Percentiles rank a stretch among this genome's conserved stretches.
These are phyloP conservation scores for Erythrocercus mccallii DNA, from an alignment of 2,113 vertebrate genomes.

Conservation along the genomic window DNA sequence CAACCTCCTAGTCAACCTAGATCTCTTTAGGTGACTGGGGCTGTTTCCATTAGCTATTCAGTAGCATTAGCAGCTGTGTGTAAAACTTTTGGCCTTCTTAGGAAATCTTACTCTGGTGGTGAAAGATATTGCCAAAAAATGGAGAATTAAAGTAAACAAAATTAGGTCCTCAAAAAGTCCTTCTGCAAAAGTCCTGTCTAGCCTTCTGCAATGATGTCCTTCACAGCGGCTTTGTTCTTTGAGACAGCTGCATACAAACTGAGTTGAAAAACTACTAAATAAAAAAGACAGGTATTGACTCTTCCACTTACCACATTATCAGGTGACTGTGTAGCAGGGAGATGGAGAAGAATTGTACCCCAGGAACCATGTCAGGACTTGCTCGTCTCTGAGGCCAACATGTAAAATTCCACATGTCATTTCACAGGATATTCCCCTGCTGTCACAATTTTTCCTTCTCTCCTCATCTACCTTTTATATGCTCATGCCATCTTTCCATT, in stretches of 20 bases:
- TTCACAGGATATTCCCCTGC: background rate
- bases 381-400: fast-evolving
- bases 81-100: background rate
- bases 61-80: background rate
- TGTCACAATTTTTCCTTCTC: background rate
- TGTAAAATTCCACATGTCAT: background rate
- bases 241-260: background rate
- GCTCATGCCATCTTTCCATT: fast-evolving
- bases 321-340: fast-evolving
- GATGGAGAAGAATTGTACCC: background rate
- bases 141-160: background rate
- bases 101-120: background rate
- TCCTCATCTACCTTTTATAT: background rate
- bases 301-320: fast-evolving
- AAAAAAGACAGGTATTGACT: background rate
- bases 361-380: fast-evolving
- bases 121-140: background rate
- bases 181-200: background rate
- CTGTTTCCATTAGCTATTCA: background rate
- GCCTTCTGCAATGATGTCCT: background rate
- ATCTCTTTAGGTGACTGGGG: background rate
- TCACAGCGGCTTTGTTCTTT: background rate
- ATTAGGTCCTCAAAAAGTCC: background rate
- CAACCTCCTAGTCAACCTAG: background rate
- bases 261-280: background rate